Evolutionary conservation across 2,797 vertebrate genomes (phyloP).

Genomic region (Euthynnus affinis): DNA sequence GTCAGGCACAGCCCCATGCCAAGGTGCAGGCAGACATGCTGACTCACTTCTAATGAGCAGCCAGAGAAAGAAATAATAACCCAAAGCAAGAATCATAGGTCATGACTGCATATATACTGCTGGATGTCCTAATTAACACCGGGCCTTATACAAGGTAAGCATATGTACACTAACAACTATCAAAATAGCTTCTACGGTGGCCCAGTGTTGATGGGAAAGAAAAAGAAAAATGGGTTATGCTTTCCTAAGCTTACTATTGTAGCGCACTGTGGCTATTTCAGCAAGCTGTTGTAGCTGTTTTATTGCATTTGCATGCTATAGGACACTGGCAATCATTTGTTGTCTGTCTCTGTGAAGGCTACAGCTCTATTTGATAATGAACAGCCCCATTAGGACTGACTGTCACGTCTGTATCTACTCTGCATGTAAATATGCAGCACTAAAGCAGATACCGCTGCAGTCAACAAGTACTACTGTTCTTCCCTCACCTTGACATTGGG

Average conservation of each 20-base stretch:
- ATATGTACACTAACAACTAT: conserved; percentile 62
- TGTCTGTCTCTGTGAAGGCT: conserved; percentile 25
- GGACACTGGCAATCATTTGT: conserved; percentile 5
- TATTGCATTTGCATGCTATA: not conserved
- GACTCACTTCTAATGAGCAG: conserved; percentile 87
- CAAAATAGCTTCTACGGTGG: conserved; percentile 59
- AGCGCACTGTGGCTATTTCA: not conserved
- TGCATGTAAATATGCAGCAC: conserved; percentile 10
- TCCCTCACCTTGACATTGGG: not conserved
- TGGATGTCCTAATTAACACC: conserved; percentile 84
- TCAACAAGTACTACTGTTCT: not conserved
- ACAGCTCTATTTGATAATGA: conserved; percentile 25
- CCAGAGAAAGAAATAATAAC: conserved; percentile 84
- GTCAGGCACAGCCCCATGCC: conserved; percentile 68
- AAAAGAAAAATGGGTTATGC: conserved; percentile 20
- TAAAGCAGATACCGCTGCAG: not conserved
- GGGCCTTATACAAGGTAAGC: conserved; percentile 65
- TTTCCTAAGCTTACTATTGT: conserved; percentile 7
- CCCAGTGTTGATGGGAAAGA: conserved; percentile 23
- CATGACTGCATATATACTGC: conserved; percentile 78
- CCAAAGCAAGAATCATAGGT: conserved; percentile 80
- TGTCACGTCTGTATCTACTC: conserved; percentile 20
- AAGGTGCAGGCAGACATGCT: conserved; percentile 69
- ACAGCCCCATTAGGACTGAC: conserved; percentile 15
- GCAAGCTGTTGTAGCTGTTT: conserved; percentile 13